phyloP scores from a whole-genome alignment of 2,113 vertebrate species.

The Bos taurus region DNA sequence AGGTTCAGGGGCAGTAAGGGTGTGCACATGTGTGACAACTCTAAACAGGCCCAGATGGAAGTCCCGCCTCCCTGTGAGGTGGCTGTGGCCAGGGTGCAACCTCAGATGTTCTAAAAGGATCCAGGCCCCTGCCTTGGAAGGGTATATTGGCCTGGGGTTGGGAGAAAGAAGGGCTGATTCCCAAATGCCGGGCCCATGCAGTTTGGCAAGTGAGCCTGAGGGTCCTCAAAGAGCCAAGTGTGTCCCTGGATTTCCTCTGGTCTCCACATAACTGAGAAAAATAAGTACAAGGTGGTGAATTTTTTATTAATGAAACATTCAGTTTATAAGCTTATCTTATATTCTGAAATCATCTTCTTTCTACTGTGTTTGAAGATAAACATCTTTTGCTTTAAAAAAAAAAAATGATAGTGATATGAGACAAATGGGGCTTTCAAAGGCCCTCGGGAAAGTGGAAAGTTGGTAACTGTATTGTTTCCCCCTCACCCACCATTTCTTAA shows the following conservation, averaged over 20 bases:
- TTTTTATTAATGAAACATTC: neutral
- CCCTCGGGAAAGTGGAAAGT: neutral
- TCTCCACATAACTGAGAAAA: neutral
- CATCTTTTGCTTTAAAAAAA: neutral
- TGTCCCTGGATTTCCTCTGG: neutral
- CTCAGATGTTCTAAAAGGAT: neutral
- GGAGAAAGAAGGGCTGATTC: neutral
- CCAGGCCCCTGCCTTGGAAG: neutral
- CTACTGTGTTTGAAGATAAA: slow-evolving; percentile 6
- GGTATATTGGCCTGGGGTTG: neutral
- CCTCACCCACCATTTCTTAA: neutral
- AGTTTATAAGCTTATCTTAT: neutral
- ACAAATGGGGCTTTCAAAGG: neutral
- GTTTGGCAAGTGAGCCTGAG: neutral
- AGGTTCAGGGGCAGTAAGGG: neutral
- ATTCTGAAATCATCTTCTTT: neutral
- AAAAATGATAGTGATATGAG: neutral
- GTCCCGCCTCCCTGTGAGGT: neutral
- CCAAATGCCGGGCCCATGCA: neutral
- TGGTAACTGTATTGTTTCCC: neutral
- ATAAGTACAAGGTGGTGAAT: neutral
- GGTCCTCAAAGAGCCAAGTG: neutral
- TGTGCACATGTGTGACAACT: neutral
- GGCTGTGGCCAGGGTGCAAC: neutral
- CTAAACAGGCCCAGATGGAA: neutral